These are phyloP conservation scores for Somateria mollissima DNA, from an alignment of 2,797 vertebrate species.

Conservation along the genomic window DNA sequence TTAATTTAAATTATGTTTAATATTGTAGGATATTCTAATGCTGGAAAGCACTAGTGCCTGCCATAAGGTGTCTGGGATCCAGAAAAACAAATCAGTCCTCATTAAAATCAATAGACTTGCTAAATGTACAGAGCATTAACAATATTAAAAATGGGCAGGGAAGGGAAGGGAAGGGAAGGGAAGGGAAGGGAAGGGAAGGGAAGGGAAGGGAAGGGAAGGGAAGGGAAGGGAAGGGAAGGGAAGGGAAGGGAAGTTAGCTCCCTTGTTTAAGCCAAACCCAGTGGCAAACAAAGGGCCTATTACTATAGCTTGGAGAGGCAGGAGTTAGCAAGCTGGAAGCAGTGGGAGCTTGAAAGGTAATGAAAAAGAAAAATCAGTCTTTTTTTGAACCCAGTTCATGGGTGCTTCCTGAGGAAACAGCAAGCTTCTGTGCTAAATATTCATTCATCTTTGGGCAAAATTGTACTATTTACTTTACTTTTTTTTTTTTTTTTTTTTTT, in stretches of 20 bases:
- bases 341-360: neutral
- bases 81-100: neutral
- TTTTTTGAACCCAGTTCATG: neutral
- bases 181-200: too few species aligned
- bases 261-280: neutral
- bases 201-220: too few species aligned
- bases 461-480: neutral
- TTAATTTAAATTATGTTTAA: constrained; percentile 38
- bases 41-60: neutral
- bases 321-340: neutral
- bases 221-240: too few species aligned
- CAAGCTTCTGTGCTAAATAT: neutral
- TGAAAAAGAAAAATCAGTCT: neutral
- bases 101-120: neutral
- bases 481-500: constrained; percentile 13
- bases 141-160: neutral
- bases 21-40: neutral
- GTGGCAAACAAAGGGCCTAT: neutral
- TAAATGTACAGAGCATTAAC: neutral
- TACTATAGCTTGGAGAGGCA: neutral
- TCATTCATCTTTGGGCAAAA: neutral
- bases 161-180: too few species aligned
- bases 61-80: neutral
- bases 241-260: neutral
- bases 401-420: neutral